phyloP scores from a whole-genome alignment of 1,140 invertebrate genomes.

The Hestina assimilis region DNA sequence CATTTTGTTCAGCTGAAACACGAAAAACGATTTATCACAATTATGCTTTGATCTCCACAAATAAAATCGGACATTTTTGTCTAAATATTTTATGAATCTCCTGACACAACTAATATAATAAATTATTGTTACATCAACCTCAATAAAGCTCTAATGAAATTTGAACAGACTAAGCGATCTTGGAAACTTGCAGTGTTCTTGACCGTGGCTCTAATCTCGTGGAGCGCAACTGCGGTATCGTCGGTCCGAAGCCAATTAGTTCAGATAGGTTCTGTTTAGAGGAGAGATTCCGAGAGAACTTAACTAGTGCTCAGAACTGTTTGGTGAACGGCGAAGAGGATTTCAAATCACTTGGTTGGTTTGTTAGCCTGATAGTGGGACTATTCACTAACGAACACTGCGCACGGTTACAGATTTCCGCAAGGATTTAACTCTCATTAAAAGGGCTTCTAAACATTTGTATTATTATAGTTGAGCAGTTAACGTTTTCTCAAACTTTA shows the following conservation, averaged over 20 bases:
- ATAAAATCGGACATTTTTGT: slow-evolving; percentile 5
- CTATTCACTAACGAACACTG: slow-evolving; percentile 21
- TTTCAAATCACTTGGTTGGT: slow-evolving; percentile 26
- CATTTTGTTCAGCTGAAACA: slow-evolving; percentile 23
- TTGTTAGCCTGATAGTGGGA: slow-evolving; percentile 24
- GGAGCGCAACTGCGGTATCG: slow-evolving; percentile 34
- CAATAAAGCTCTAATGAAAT: slow-evolving; percentile 21
- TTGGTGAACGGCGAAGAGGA: slow-evolving; percentile 24
- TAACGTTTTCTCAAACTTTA: too few species aligned
- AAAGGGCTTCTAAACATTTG: slow-evolving; percentile 1
- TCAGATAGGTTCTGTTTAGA: slow-evolving; percentile 41
- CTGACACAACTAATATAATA: too few species aligned
- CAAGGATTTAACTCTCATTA: slow-evolving; percentile 3
- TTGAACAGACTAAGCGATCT: slow-evolving; percentile 22
- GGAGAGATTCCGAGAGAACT: slow-evolving; percentile 31
- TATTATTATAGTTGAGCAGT: too few species aligned
- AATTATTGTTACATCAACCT: not conserved
- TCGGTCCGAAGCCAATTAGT: slow-evolving; percentile 45
- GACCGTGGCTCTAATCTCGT: slow-evolving; percentile 29
- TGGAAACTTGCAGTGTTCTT: slow-evolving; percentile 28
- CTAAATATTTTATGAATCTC: too few species aligned
- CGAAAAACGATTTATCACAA: slow-evolving; percentile 26
- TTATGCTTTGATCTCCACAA: slow-evolving; percentile 22
- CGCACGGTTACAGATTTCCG: slow-evolving; percentile 10
- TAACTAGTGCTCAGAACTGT: slow-evolving; percentile 33